Percentiles rank a stretch among this genome's conserved stretches.
These are phyloP conservation scores for Drosophila miranda DNA, from an alignment of 1,140 invertebrate genomes.

Conservation along the genomic window DNA sequence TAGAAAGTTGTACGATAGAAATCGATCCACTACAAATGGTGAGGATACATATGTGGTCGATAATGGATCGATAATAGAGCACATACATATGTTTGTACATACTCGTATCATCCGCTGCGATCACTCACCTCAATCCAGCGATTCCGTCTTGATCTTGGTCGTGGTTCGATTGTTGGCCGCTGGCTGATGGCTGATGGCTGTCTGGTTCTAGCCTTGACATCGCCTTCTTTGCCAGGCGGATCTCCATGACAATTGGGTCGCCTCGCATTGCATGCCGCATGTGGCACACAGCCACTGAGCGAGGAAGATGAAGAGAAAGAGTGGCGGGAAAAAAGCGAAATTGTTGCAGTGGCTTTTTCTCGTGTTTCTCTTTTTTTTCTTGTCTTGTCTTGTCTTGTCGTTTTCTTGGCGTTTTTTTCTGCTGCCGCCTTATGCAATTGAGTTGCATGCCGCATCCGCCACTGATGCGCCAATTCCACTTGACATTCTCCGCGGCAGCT, in stretches of 20 bases:
- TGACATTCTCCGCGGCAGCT: slow-evolving; percentile 21
- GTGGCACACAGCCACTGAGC: slow-evolving; percentile 13
- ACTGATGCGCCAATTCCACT: slow-evolving; percentile 62
- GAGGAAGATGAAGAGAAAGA: background rate
- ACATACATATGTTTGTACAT: no score
- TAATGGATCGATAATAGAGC: no score
- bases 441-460: slow-evolving; percentile 62
- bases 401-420: no score
- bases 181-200: background rate
- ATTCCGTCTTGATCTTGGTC: slow-evolving; percentile 16
- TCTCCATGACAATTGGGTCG: slow-evolving; percentile 69
- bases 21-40: no score
- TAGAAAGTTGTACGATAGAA: no score
- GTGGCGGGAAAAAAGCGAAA: slow-evolving; percentile 67
- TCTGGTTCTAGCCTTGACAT: slow-evolving; percentile 73
- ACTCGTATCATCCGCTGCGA: no score
- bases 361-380: slow-evolving; percentile 15
- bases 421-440: slow-evolving; percentile 70
- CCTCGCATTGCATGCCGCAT: slow-evolving; percentile 17
- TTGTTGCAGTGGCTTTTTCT: slow-evolving; percentile 51
- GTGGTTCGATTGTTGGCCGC: background rate
- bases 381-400: slow-evolving; percentile 7
- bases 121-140: no score
- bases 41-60: no score
- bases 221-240: slow-evolving; percentile 56